Evolutionary conservation across 2,113 vertebrate genomes (phyloP), one percentile per base, ranked within the genome.

Genomic region (Bos taurus): DNA sequence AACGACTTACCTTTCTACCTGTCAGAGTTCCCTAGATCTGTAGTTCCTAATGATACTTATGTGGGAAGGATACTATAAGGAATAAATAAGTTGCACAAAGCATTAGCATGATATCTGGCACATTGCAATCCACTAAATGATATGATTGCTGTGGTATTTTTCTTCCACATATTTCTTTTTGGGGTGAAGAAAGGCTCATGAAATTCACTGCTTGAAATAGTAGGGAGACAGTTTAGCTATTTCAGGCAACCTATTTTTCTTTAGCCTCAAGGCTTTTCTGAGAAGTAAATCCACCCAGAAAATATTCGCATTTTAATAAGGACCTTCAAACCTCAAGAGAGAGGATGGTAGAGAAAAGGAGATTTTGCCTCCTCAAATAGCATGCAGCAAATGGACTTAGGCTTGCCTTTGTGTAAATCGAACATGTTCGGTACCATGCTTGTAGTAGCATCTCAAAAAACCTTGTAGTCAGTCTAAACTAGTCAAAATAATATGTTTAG

Each of bases 281-380:
- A 67, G 84, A 64, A 71, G 25, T 64, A 83, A 88, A 87, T 84
- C 36, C 17, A 52, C 5, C 17, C 40, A 92, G n/a, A 67, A 28
- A 92, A 57, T 25, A 80, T 96, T 91, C 46, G 15, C 30, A 90
- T 92, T 95, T 96, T 96, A 94, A 74, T 64, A 88, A 71, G 17
- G 26, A 26, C 10, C 30, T 92, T 90, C 19, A 67, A 78, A 25
- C 50, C 59, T 46, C 16, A 9, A 81, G 54, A 21, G 57, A 43
- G 9, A 62, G 8, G 23, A 25, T 15, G 8, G 7, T 21, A 19
- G 11, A 86, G 28, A 74, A 78, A 60, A 67, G 23, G 81, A 78
- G 16, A 6, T 81, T 88, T 96, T 48, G 59, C 36, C 21, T 96
- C 16, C 43, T 94, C 80, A 67, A 56, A 36, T 90, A 52, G 81